Conservation (phyloP, 2,888 invertebrate species). For the Tenthredo notha region DNA sequence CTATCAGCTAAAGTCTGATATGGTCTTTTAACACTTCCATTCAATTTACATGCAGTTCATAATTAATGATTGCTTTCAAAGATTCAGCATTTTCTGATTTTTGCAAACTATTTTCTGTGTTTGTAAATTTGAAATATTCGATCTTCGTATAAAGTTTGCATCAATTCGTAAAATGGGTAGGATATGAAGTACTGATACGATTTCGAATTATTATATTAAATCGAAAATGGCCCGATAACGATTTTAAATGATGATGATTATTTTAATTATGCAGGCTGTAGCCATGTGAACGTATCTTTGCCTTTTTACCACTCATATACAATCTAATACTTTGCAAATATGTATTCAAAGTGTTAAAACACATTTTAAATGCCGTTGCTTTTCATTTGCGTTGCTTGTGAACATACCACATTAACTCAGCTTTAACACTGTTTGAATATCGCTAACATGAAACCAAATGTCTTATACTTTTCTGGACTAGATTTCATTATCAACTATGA, state of each 20-base stretch:
- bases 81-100: neutral
- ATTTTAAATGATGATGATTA: neutral
- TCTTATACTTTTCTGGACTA: neutral
- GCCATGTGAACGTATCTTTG: neutral
- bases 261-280: neutral
- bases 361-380: neutral
- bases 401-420: neutral
- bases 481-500: neutral
- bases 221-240: neutral
- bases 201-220: neutral
- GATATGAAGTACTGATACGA: neutral
- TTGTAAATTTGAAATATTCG: neutral
- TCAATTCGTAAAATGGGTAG: neutral
- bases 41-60: neutral
- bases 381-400: neutral
- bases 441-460: neutral
- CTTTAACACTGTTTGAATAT: neutral
- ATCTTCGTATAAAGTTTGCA: neutral
- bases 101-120: neutral
- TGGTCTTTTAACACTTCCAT: neutral
- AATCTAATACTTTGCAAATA: neutral
- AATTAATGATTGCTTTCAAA: neutral
- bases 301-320: neutral
- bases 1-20: slow-evolving; percentile 12
- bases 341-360: neutral